These are phyloP conservation scores for Drosophila lutescens DNA, from an alignment of 2,888 invertebrate species.

Conservation along the genomic window DNA sequence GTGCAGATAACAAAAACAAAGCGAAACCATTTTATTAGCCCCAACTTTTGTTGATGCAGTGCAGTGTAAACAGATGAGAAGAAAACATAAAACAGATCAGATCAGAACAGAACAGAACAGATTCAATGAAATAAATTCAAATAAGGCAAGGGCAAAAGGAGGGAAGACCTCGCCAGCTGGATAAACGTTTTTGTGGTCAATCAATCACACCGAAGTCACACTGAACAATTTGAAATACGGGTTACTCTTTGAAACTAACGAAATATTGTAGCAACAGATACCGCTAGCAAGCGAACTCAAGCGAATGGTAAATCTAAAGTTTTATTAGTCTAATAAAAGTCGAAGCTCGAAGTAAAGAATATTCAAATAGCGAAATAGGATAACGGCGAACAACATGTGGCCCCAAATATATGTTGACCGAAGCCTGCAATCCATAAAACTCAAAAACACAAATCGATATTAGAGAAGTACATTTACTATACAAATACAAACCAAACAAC, in stretches of 20 bases:
- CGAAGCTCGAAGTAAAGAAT: constrained; percentile 30
- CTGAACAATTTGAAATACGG: constrained; percentile 70
- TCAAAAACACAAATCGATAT: constrained; percentile 47
- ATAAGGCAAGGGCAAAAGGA: neutral
- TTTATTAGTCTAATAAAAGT: constrained; percentile 43
- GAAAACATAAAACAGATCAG: constrained; percentile 33
- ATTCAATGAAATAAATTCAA: constrained; percentile 25
- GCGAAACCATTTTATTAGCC: constrained; percentile 38
- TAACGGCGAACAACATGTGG: constrained; percentile 25
- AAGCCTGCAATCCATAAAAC: constrained; percentile 37
- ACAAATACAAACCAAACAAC: constrained; percentile 23
- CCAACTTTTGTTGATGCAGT: constrained; percentile 26
- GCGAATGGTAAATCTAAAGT: constrained; percentile 32
- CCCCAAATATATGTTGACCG: constrained; percentile 14
- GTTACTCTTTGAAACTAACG: constrained; percentile 61
- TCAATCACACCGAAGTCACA: constrained; percentile 44
- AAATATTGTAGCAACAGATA: constrained; percentile 43
- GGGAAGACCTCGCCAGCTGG: neutral
- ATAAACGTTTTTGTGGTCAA: constrained; percentile 24
- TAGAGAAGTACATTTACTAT: constrained; percentile 36
- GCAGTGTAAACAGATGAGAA: constrained; percentile 33
- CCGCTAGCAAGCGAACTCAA: constrained; percentile 19
- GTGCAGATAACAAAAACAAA: constrained; percentile 33
- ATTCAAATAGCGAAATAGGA: constrained; percentile 32
- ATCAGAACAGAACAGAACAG: neutral